Conservation (phyloP, 23 tunicate genomes). For the Halocynthia aurantium region DNA sequence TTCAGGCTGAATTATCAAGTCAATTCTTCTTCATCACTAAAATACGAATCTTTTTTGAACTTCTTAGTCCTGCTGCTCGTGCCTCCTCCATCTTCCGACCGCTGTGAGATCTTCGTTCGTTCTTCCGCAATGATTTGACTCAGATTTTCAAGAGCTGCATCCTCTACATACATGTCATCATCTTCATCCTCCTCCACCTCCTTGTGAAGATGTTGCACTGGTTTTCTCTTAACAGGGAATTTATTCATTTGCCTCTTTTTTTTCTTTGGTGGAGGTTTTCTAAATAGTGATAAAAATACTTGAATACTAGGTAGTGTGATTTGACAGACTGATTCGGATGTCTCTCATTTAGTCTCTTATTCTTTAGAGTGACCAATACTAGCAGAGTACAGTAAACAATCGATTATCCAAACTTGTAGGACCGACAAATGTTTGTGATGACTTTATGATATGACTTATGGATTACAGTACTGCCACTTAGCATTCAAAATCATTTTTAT, state of each 20-base stretch:
- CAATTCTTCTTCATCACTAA: constrained; percentile 20
- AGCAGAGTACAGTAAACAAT: too few species aligned
- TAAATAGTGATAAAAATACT: not conserved
- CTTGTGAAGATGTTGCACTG: not conserved
- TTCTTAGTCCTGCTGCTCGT: not conserved
- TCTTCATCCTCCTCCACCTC: constrained; percentile 28
- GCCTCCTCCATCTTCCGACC: not conserved
- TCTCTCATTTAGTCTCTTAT: too few species aligned
- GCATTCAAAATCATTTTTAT: too few species aligned
- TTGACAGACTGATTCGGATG: too few species aligned
- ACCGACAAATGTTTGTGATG: too few species aligned
- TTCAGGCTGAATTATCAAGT: not conserved
- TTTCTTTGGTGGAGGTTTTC: constrained; percentile 73
- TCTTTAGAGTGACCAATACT: too few species aligned
- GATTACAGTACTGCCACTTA: too few species aligned
- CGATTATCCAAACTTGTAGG: too few species aligned
- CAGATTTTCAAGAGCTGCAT: constrained; percentile 50
- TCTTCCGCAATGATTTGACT: constrained; percentile 64
- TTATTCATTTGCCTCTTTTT: constrained; percentile 15
- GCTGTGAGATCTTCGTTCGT: not conserved
- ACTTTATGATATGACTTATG: too few species aligned
- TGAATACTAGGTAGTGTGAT: too few species aligned
- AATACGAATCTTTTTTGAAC: constrained; percentile 14
- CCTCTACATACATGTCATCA: constrained; percentile 31
- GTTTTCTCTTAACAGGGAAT: not conserved